Evolutionary conservation across 1,140 invertebrate species (phyloP).

Genomic region (Myzus persicae): DNA sequence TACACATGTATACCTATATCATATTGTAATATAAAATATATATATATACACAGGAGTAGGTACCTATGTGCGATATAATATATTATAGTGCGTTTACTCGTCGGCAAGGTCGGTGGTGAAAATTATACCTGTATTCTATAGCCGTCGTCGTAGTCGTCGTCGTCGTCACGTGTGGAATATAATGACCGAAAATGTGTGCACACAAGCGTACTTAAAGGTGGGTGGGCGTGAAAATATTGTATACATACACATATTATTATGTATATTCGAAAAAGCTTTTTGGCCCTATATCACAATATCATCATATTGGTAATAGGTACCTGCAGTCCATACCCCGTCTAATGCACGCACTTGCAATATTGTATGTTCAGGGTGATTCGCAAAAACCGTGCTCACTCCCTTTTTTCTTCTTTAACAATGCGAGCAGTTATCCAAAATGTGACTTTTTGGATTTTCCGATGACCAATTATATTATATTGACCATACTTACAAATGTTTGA

Average conservation of each 20-base stretch:
- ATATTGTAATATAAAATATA: neutral
- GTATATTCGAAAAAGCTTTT: neutral
- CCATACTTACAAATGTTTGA: no score
- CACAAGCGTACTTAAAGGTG: neutral
- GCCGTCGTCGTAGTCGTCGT: neutral
- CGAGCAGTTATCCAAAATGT: neutral
- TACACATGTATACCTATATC: no score
- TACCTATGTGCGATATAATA: neutral
- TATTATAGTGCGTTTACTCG: neutral
- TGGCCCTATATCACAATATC: neutral
- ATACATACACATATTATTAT: neutral
- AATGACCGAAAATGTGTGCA: conserved; percentile 16
- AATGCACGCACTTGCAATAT: neutral
- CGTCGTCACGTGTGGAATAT: conserved; percentile 40
- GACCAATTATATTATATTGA: neutral
- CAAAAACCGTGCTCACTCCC: neutral
- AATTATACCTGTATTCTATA: conserved; percentile 22
- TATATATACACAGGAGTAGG: neutral
- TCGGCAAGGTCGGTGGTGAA: neutral
- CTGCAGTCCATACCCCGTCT: neutral
- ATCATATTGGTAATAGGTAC: neutral
- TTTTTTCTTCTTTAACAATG: neutral
- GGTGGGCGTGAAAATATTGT: neutral
- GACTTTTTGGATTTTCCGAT: neutral
- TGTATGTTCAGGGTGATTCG: neutral